phyloP scores from a whole-genome alignment of 2,888 invertebrate species.

The Eurytoma californica region DNA sequence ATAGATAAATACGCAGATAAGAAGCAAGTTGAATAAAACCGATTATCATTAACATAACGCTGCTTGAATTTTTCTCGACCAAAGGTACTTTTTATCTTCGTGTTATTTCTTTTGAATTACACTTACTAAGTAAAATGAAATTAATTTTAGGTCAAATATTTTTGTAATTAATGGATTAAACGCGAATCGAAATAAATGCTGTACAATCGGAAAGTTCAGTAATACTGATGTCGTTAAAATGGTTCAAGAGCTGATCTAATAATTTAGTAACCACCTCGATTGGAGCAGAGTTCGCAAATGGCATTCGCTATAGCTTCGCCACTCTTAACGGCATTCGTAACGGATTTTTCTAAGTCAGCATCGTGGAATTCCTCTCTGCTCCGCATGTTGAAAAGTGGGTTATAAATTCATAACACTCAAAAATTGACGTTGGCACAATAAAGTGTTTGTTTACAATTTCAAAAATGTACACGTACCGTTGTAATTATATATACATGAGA shows the following conservation, averaged over 20 bases:
- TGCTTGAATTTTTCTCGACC: background rate
- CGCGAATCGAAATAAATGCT: background rate
- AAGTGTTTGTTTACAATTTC: background rate
- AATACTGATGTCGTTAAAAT: no score
- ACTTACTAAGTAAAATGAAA: background rate
- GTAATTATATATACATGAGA: no score
- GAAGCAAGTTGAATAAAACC: slow-evolving; percentile 25
- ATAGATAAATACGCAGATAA: slow-evolving; percentile 40
- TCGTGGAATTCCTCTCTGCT: slow-evolving; percentile 39
- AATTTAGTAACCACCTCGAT: no score
- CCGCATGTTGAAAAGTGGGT: slow-evolving; percentile 43
- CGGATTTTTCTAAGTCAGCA: slow-evolving; percentile 52
- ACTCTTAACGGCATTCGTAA: slow-evolving; percentile 54
- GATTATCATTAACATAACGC: slow-evolving; percentile 32
- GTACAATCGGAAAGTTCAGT: background rate
- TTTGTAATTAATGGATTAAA: background rate
- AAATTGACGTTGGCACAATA: background rate
- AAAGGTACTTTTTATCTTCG: background rate
- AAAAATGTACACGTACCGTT: no score
- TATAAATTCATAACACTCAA: slow-evolving; percentile 22
- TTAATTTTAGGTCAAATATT: background rate
- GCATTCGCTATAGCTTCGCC: slow-evolving; percentile 24
- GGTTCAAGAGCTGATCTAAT: no score
- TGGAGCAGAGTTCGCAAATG: background rate
- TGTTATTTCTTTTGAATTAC: background rate